Percentiles rank a stretch among this genome's conserved stretches.
phyloP scores from a whole-genome alignment of 2,113 vertebrate species.

The Delphinapterus leucas region DNA sequence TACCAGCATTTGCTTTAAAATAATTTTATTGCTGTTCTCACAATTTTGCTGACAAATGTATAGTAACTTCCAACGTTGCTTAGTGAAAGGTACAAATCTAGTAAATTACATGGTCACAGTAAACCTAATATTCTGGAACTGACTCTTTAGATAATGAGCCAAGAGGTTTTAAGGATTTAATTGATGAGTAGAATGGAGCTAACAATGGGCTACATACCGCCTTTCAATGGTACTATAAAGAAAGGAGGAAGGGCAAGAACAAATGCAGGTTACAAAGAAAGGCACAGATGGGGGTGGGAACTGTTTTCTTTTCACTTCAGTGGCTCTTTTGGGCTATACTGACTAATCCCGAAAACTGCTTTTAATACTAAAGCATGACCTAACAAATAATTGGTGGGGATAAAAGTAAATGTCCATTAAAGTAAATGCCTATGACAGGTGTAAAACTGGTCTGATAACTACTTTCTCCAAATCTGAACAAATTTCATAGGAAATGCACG shows the following conservation, averaged over 20 bases:
- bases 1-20: conserved; percentile 33
- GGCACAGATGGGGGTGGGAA: conserved; percentile 61
- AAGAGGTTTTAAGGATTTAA: conserved; percentile 74
- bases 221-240: conserved; percentile 50
- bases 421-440: conserved; percentile 13
- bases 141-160: conserved; percentile 70
- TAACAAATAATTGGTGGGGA: conserved; percentile 19
- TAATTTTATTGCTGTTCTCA: conserved; percentile 56
- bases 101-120: conserved; percentile 65
- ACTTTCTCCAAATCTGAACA: conserved; percentile 16
- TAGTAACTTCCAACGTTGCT: not conserved
- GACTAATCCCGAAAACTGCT: conserved; percentile 56
- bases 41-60: conserved; percentile 17
- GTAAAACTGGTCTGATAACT: conserved; percentile 38
- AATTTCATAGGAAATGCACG: not conserved
- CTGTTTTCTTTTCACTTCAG: conserved; percentile 71
- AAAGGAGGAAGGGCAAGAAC: not conserved
- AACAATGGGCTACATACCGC: conserved; percentile 46
- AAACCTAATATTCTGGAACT: conserved; percentile 69
- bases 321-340: conserved; percentile 66
- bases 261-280: conserved; percentile 64
- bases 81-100: conserved; percentile 68
- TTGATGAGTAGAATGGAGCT: conserved; percentile 53
- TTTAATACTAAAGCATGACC: conserved; percentile 53
- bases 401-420: conserved; percentile 47